These are phyloP conservation scores for Atrina japonica DNA, from an alignment of 2,888 invertebrate genomes.

Conservation along the genomic window DNA sequence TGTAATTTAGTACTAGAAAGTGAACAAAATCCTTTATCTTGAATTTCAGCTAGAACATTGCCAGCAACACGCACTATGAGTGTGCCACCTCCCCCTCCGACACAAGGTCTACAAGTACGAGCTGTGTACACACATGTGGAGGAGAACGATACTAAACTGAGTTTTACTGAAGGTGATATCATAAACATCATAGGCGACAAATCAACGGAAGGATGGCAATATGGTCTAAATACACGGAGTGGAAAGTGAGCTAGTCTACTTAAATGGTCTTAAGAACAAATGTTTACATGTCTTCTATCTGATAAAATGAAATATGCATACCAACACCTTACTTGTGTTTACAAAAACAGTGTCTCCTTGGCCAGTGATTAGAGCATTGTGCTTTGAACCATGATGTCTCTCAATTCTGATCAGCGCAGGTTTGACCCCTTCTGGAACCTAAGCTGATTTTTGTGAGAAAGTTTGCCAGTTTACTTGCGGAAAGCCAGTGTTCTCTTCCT, in stretches of 20 bases:
- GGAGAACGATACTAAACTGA: slow-evolving; percentile 93
- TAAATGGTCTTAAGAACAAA: no score
- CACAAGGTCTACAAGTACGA: slow-evolving; percentile 86
- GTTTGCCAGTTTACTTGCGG: no score
- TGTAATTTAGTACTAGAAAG: no score
- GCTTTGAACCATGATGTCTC: no score
- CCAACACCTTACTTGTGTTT: not conserved
- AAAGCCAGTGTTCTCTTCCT: no score
- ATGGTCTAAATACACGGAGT: slow-evolving; percentile 96
- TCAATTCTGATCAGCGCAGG: no score
- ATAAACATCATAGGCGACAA: slow-evolving; percentile 93
- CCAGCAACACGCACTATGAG: slow-evolving; percentile 47
- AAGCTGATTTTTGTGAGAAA: no score
- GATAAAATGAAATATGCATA: no score
- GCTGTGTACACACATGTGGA: slow-evolving; percentile 95
- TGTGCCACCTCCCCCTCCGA: slow-evolving; percentile 53
- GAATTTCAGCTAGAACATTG: slow-evolving; percentile 48
- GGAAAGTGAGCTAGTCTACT: slow-evolving; percentile 82
- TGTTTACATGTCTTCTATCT: no score
- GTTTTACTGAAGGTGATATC: slow-evolving; percentile 94
- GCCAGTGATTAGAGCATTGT: no score
- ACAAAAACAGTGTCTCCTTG: not conserved
- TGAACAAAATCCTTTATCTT: not conserved
- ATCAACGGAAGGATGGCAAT: slow-evolving; percentile 95
- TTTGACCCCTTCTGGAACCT: no score